These are phyloP conservation scores for Ramazzottius varieornatus DNA, from an alignment of 2,888 invertebrate genomes.

Conservation along the genomic window DNA sequence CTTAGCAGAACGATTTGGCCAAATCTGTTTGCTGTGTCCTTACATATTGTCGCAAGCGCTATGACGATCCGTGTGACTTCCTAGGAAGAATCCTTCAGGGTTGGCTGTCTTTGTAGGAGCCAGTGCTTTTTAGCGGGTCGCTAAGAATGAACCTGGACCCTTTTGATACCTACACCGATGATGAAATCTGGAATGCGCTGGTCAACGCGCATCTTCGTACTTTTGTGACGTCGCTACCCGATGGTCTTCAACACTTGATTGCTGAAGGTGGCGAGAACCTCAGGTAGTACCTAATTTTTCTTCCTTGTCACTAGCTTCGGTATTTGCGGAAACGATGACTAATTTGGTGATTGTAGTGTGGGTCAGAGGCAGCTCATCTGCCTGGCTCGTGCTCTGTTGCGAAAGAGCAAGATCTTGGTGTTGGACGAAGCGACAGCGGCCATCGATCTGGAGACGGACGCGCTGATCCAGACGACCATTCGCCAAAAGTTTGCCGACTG, in stretches of 20 bases:
- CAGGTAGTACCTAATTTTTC: too few relatives aligned
- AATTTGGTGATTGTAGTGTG: slow-evolving; percentile 17
- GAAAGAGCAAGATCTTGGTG: slow-evolving; percentile 25
- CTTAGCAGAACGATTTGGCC: too few relatives aligned
- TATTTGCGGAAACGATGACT: too few relatives aligned
- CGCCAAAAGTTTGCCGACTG: slow-evolving; percentile 55
- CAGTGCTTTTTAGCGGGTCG: slow-evolving; percentile 71
- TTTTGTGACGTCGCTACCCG: slow-evolving; percentile 48
- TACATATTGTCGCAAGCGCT: too few relatives aligned
- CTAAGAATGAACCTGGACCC: slow-evolving; percentile 77
- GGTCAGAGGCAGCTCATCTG: slow-evolving; percentile 28
- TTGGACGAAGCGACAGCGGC: slow-evolving; percentile 32
- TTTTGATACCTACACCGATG: slow-evolving; percentile 46
- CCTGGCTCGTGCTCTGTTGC: slow-evolving; percentile 25
- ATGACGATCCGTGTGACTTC: neutral
- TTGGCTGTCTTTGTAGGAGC: slow-evolving; percentile 38
- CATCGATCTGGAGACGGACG: slow-evolving; percentile 29
- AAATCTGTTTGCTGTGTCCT: too few relatives aligned
- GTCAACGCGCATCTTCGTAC: slow-evolving; percentile 64
- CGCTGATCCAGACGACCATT: slow-evolving; percentile 42
- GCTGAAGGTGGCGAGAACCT: slow-evolving; percentile 70
- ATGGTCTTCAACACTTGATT: slow-evolving; percentile 53
- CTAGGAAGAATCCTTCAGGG: neutral
- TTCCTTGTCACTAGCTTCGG: too few relatives aligned
- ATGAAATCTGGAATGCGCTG: slow-evolving; percentile 57